These are phyloP conservation scores for Urosaurus nigricauda DNA, from an alignment of 2,797 vertebrate species.

Conservation along the genomic window DNA sequence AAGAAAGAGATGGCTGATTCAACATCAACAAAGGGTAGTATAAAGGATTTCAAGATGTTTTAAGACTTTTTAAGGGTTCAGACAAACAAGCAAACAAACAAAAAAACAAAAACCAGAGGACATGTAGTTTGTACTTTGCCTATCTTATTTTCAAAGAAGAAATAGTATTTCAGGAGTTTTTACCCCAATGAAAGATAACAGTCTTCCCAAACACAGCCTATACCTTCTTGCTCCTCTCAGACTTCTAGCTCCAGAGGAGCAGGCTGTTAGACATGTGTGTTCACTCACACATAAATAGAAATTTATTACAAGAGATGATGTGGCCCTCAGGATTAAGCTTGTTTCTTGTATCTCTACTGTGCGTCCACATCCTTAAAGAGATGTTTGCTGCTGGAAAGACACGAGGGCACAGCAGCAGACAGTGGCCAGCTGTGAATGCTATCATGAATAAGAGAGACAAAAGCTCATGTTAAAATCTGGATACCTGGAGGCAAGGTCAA, in stretches of 20 bases:
- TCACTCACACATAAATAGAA: neutral
- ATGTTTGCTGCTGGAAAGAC: slow-evolving; percentile 50
- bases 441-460: slow-evolving; percentile 65
- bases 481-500: slow-evolving; percentile 78
- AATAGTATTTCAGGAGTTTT: neutral
- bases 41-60: no score
- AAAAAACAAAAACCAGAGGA: no score
- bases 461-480: slow-evolving; percentile 56
- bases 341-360: slow-evolving; percentile 24
- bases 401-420: slow-evolving; percentile 51
- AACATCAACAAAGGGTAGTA: no score
- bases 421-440: slow-evolving; percentile 46
- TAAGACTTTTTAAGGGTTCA: no score
- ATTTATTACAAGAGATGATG: neutral
- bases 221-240: neutral
- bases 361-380: slow-evolving; percentile 61
- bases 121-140: no score
- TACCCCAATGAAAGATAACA: neutral
- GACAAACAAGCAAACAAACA: no score
- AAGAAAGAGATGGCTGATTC: neutral
- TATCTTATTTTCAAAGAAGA: neutral
- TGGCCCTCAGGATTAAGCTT: neutral
- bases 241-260: neutral
- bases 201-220: neutral
- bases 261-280: neutral